Conservation (phyloP, 1,140 invertebrate genomes). For the Gonatopus flavifemur region DNA sequence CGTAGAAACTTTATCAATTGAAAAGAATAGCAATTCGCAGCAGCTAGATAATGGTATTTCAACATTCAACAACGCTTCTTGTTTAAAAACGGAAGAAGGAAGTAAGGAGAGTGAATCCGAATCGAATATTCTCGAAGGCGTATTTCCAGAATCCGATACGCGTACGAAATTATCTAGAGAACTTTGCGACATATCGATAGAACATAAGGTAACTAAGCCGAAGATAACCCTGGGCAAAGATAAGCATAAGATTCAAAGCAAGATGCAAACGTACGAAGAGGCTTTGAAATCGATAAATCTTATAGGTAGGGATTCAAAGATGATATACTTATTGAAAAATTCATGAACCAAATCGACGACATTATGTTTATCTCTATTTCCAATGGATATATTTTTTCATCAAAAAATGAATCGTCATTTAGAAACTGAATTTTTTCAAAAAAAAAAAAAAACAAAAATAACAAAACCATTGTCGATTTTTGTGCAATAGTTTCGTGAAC, state of each 20-base stretch:
- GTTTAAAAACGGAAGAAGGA: no score
- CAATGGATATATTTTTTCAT: no score
- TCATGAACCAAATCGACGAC: neutral
- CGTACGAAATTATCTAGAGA: neutral
- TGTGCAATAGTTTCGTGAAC: neutral
- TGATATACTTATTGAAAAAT: conserved; percentile 1
- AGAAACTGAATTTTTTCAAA: neutral
- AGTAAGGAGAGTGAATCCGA: no score
- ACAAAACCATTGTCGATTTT: neutral
- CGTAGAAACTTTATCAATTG: no score
- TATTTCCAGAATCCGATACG: no score
- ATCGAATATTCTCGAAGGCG: no score
- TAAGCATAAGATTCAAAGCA: conserved; percentile 36
- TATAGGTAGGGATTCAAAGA: conserved; percentile 2
- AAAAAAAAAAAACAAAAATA: no score
- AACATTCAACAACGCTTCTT: no score
- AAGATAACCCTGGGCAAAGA: conserved; percentile 37
- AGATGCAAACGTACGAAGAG: conserved; percentile 34
- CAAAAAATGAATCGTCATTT: no score
- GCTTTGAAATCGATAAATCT: conserved; percentile 23
- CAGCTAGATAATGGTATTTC: no score
- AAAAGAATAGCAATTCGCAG: no score
- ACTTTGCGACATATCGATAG: neutral
- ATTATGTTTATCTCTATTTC: no score
- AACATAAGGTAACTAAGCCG: conserved; percentile 12